Evolutionary conservation across 2,888 invertebrate species (phyloP).

Genomic region (Tubiluchus corallicola): DNA sequence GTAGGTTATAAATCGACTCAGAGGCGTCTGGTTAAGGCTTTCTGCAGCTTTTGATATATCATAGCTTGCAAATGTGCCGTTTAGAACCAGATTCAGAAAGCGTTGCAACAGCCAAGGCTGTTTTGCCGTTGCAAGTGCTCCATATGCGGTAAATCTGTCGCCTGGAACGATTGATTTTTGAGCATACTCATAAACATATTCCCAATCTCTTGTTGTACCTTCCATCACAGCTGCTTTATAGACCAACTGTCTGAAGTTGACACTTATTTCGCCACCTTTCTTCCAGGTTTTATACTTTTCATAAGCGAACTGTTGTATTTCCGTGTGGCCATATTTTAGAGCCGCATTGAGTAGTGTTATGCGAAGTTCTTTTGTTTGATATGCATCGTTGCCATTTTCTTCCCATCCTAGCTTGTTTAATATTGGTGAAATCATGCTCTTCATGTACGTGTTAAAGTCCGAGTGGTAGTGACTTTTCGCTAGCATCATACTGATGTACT

Average conservation of each 20-base stretch:
- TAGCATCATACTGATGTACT: not conserved
- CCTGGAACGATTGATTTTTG: not conserved
- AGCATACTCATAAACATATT: not conserved
- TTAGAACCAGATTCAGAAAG: too few species aligned
- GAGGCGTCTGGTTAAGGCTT: too few species aligned
- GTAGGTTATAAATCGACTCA: too few species aligned
- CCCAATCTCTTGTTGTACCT: not conserved
- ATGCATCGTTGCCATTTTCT: too few species aligned
- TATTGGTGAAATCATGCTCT: too few species aligned
- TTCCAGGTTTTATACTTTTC: not conserved
- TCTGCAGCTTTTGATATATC: too few species aligned
- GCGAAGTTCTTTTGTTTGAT: not conserved
- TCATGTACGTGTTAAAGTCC: too few species aligned
- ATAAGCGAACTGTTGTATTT: not conserved
- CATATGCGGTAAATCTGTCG: not conserved
- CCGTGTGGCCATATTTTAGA: not conserved
- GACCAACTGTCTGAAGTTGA: not conserved
- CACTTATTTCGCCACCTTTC: too few species aligned
- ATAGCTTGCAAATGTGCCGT: too few species aligned
- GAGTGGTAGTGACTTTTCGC: too few species aligned
- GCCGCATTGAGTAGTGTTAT: not conserved
- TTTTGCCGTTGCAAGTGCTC: not conserved
- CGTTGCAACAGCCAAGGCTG: slow-evolving; percentile 1
- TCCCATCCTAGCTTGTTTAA: too few species aligned
- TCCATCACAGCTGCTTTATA: not conserved